These are phyloP conservation scores for Orthonevra nobilis DNA, from an alignment of 2,888 invertebrate genomes.

Conservation along the genomic window DNA sequence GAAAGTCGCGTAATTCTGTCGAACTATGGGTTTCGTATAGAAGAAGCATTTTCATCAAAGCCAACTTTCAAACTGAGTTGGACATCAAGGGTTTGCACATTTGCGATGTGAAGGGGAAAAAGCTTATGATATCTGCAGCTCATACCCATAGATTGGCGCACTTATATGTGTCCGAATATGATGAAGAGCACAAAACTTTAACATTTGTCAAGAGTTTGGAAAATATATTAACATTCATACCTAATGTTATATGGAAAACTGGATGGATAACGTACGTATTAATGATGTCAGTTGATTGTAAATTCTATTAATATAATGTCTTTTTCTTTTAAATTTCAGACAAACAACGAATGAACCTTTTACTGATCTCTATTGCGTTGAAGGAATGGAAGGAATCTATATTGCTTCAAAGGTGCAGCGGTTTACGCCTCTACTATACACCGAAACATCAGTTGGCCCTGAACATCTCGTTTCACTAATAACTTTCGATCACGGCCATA, in stretches of 20 bases:
- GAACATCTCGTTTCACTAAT: conserved; percentile 90
- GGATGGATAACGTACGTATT: conserved; percentile 90
- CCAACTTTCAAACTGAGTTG: conserved; percentile 87
- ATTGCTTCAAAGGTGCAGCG: conserved; percentile 89
- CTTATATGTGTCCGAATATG: conserved; percentile 89
- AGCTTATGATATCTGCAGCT: conserved; percentile 90
- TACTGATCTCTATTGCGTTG: conserved; percentile 92
- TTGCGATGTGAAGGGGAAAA: conserved; percentile 90
- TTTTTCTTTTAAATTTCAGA: conserved; percentile 80
- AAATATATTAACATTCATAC: conserved; percentile 91
- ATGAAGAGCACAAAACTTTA: conserved; percentile 84
- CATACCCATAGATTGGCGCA: conserved; percentile 87
- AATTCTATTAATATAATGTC: too few species aligned
- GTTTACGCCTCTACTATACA: conserved; percentile 72
- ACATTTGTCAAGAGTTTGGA: conserved; percentile 90
- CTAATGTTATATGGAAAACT: conserved; percentile 89
- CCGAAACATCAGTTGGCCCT: conserved; percentile 82
- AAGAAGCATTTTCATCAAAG: conserved; percentile 85
- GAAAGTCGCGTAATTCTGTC: conserved; percentile 82
- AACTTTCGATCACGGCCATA: conserved; percentile 92
- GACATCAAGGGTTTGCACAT: conserved; percentile 85
- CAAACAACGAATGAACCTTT: conserved; percentile 90
- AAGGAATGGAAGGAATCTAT: conserved; percentile 92
- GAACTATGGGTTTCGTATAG: conserved; percentile 89
- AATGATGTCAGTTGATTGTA: not conserved